A percentile compares a stretch with the other conserved stretches of the same genome.
Evolutionary conservation across 53 echinoderm and acorn worm species (phyloP).

Genomic region (Astropecten irregularis): DNA sequence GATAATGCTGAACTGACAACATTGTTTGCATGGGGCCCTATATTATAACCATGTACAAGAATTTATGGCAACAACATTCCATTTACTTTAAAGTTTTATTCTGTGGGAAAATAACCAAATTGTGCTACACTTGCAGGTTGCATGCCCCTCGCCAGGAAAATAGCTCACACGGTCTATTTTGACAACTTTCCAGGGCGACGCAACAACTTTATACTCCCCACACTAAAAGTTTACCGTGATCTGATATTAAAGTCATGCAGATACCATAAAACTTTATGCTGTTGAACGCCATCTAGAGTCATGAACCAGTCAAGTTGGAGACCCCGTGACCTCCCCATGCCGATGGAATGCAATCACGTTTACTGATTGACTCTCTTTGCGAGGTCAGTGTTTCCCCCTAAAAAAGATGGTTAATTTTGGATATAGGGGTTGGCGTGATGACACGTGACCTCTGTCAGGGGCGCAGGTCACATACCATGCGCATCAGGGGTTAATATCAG

Average conservation of each 20-base stretch:
- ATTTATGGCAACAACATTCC: no score
- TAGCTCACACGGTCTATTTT: neutral
- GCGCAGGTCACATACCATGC: slow-evolving; percentile 24
- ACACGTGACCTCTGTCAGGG: neutral
- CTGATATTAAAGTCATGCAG: slow-evolving; percentile 25
- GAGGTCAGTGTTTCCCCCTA: neutral
- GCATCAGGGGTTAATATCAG: slow-evolving; percentile 12
- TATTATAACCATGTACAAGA: no score
- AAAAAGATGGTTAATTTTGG: neutral
- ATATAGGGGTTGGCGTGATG: no score
- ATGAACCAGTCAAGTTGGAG: neutral
- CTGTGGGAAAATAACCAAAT: no score
- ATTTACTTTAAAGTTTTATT: no score
- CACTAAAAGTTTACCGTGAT: slow-evolving; percentile 25
- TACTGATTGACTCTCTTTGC: neutral
- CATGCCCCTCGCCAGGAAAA: no score
- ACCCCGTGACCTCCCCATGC: slow-evolving; percentile 12
- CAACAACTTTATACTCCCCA: neutral
- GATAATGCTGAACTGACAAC: no score
- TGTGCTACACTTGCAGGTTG: no score
- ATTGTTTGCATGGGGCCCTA: no score
- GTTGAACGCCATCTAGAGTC: slow-evolving; percentile 44
- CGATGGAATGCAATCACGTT: slow-evolving; percentile 1
- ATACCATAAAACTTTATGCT: slow-evolving; percentile 45
- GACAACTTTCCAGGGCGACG: neutral